Conservation (phyloP, 2,888 invertebrate genomes). For the Zaprionus lineosus region DNA sequence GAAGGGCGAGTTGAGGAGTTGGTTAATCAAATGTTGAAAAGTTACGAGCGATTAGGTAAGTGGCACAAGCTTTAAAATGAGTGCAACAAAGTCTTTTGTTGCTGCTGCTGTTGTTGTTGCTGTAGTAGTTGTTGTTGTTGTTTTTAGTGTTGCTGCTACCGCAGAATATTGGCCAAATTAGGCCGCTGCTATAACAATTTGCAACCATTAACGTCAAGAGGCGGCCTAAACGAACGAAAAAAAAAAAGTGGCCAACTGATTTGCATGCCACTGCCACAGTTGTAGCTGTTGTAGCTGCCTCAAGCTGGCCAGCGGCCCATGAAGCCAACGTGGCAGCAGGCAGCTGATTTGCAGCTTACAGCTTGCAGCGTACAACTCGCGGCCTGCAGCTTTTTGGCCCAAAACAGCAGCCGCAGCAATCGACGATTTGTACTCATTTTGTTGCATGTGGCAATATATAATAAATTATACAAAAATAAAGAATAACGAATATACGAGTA, state of each 20-base stretch:
- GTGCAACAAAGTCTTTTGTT: conserved; percentile 14
- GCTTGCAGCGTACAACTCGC: no score
- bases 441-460: conserved; percentile 41
- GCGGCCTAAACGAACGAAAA: conserved; percentile 10
- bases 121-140: conserved; percentile 31
- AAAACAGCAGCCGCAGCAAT: conserved; percentile 35
- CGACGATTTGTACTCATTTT: conserved; percentile 62
- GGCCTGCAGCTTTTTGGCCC: no score
- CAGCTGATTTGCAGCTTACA: conserved; percentile 30
- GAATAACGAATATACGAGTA: no score
- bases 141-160: conserved; percentile 65
- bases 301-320: conserved; percentile 56
- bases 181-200: conserved; percentile 71
- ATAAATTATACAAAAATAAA: conserved; percentile 13
- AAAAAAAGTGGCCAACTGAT: conserved; percentile 59
- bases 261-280: conserved; percentile 51
- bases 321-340: conserved; percentile 46
- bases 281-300: no score
- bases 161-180: conserved; percentile 54
- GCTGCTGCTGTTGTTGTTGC: conserved; percentile 19
- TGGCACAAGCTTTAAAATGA: conserved; percentile 31
- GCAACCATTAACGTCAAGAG: conserved; percentile 70
- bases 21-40: conserved; percentile 40
- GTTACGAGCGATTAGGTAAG: conserved; percentile 43
- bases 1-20: background rate